Evolutionary conservation across 2,888 invertebrate genomes (phyloP).

Genomic region (Agriopis aurantiaria): DNA sequence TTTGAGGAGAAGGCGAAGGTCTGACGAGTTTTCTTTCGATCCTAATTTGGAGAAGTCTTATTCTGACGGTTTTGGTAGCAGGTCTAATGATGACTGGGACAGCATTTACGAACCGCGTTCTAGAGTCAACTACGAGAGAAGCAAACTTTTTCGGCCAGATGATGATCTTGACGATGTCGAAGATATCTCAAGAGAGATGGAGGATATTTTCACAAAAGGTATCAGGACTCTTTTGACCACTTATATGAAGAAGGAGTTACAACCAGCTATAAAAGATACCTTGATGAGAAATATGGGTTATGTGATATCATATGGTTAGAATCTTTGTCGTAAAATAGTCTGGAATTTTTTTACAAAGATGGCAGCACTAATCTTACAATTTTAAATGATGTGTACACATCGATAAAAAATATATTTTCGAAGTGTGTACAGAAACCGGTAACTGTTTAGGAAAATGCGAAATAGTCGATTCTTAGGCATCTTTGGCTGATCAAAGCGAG

Average conservation of each 20-base stretch:
- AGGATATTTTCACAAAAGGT: conserved; percentile 94
- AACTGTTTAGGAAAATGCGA: too few species aligned
- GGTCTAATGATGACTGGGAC: conserved; percentile 71
- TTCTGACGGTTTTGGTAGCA: conserved; percentile 59
- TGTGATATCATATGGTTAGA: conserved; percentile 92
- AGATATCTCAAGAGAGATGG: conserved; percentile 92
- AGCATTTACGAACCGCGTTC: conserved; percentile 70
- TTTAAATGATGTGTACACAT: too few species aligned
- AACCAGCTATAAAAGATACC: conserved; percentile 94
- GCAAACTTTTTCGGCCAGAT: conserved; percentile 80
- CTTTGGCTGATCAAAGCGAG: too few species aligned
- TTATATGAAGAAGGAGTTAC: conserved; percentile 93
- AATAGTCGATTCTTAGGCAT: too few species aligned
- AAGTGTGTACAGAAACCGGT: too few species aligned
- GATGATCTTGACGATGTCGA: conserved; percentile 87
- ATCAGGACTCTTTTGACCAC: conserved; percentile 92
- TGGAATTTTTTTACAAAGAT: too few species aligned
- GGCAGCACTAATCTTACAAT: too few species aligned
- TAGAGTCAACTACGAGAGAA: conserved; percentile 77
- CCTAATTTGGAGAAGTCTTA: conserved; percentile 61
- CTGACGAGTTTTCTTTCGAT: conserved; percentile 79
- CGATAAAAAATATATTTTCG: too few species aligned
- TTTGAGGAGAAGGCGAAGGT: conserved; percentile 66
- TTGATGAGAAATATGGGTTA: conserved; percentile 95
- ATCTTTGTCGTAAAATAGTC: not conserved